Percentiles rank a stretch among this genome's conserved stretches.
Evolutionary conservation across 2,113 vertebrate species (phyloP).

Genomic region (Dipodomys stephensi): DNA sequence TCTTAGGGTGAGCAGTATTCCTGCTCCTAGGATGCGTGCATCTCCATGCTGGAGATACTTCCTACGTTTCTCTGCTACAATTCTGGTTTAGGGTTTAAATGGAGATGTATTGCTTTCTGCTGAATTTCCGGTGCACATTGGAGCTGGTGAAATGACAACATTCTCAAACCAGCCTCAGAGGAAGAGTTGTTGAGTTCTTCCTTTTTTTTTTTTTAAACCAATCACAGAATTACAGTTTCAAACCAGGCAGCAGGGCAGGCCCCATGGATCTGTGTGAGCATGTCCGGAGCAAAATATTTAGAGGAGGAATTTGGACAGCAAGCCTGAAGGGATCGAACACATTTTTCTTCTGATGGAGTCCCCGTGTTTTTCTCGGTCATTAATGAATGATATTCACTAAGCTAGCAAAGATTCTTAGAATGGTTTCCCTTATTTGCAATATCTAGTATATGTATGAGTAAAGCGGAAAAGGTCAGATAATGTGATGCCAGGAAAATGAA

Average conservation of each 20-base stretch:
- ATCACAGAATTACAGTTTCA: constrained; percentile 36
- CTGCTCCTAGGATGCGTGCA: not conserved
- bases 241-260: not conserved
- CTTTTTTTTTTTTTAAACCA: not conserved
- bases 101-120: constrained; percentile 45
- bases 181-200: constrained; percentile 12
- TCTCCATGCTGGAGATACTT: not conserved
- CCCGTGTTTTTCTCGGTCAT: constrained; percentile 58
- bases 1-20: not conserved
- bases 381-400: constrained; percentile 57
- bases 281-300: constrained; percentile 75
- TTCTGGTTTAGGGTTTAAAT: constrained; percentile 42
- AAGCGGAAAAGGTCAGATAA: no score
- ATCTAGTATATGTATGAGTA: no score
- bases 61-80: not conserved
- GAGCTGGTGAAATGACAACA: not conserved
- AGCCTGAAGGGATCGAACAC: constrained; percentile 73
- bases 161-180: constrained; percentile 17
- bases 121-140: not conserved
- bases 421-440: no score
- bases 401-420: constrained; percentile 13
- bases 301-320: constrained; percentile 79
- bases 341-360: constrained; percentile 77
- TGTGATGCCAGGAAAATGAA: no score
- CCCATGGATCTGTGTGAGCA: constrained; percentile 59